These are phyloP conservation scores for Leptodactylus fallax DNA, from an alignment of 2,797 vertebrate species.

Conservation along the genomic window DNA sequence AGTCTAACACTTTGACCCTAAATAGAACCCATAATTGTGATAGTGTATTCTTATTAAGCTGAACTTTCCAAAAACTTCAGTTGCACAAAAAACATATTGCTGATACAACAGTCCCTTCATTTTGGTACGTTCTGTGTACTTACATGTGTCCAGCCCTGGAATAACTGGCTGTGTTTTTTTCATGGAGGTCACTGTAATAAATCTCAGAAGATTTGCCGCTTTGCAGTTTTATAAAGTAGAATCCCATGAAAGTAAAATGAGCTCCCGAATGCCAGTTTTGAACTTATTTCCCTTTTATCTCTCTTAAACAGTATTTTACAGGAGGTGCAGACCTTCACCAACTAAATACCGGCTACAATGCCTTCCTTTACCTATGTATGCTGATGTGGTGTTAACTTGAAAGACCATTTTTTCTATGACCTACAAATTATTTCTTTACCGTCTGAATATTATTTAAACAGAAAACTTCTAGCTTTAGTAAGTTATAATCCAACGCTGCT, in stretches of 20 bases:
- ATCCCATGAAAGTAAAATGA: slow-evolving; percentile 62
- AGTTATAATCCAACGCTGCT: slow-evolving; percentile 5
- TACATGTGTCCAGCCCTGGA: slow-evolving; percentile 50
- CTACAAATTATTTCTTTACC: slow-evolving; percentile 37
- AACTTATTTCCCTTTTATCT: slow-evolving; percentile 57
- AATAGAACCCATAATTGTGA: no score
- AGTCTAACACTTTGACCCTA: no score
- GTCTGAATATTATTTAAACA: background rate
- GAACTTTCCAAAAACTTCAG: background rate
- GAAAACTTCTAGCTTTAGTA: slow-evolving; percentile 22
- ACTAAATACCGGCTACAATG: background rate
- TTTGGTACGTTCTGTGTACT: background rate
- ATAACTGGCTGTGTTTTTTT: slow-evolving; percentile 38
- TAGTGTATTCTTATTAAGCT: no score
- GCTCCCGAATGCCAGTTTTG: slow-evolving; percentile 45
- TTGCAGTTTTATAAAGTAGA: slow-evolving; percentile 54
- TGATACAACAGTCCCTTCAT: slow-evolving; percentile 32
- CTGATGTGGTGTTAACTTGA: slow-evolving; percentile 24
- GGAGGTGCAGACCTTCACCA: slow-evolving; percentile 12
- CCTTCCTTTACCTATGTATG: slow-evolving; percentile 25
- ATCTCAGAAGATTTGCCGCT: slow-evolving; percentile 56
- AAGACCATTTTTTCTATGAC: slow-evolving; percentile 6
- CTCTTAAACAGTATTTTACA: slow-evolving; percentile 48
- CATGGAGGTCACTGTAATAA: slow-evolving; percentile 60
- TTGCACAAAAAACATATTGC: slow-evolving; percentile 15